Base-by-base conservation (phyloP, 1,140 invertebrate genomes). In the Orchestia grillus region DNA sequence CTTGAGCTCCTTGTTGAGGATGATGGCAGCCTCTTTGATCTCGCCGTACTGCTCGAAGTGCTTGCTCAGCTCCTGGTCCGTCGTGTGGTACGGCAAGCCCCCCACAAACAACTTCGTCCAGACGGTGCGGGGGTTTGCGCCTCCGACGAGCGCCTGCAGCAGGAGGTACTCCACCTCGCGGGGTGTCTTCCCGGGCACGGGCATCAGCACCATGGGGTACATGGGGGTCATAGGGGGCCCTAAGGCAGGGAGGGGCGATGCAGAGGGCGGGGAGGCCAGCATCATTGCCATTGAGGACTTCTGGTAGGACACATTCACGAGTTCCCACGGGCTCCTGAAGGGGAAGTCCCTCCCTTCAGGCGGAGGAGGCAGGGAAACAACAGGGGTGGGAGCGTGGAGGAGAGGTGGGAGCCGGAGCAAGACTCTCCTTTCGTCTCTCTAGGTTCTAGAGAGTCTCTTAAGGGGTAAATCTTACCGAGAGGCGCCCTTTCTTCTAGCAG, bases 51-150 rank as follows among this genome's bases (percentile, higher is more conserved):
- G 98, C 96, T 99, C 98, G 97, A 99, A 99, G 97, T 99, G 99
- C 97, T 99, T 99, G 97, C 99, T 98, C 57, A 99, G 98, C 96
- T 98, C 99, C 97, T 99, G 99, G 97, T 99, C 99, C 8, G 99
- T 99, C 0, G 99, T 99, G 98, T 99, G 99, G 97, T 99, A 99
- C 0, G 99, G 99, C 47, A 99, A 97, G 28, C 99, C 99, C 4
- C 99, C 99, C 96, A 99, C 99, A 98, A 99, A 99, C 28, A 99
- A 98, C 97, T 99, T 99, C 8, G 99, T 99, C 98, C 99, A 99
- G 87, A 99, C 99, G 91, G 99, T 99, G 3, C 92, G 92, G 6
- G 92, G 92, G 92, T 94, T 94, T 11, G 92, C 44, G 43, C 92
- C 92, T 6, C 44, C 44, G 0, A 45, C 8, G 44, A 94, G 92